Evolutionary conservation across 2,888 invertebrate species (phyloP), one percentile per base, ranked within the genome.

Genomic region (Perizoma affinitatum): DNA sequence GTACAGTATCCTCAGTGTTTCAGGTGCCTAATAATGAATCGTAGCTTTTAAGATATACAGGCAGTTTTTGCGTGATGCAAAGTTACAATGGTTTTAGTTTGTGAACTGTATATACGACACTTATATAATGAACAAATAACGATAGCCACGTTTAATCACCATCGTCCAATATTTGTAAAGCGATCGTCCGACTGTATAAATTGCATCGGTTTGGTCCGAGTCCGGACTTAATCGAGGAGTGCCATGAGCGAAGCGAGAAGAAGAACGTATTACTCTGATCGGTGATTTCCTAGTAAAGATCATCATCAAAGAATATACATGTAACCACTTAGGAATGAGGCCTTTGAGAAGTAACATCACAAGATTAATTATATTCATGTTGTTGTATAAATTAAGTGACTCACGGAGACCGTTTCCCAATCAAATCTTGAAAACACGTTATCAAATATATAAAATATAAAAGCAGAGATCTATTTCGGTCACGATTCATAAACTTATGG

Each of bases 91-190:
- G n/a, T 10, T 44, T 11, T 7, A 4, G 6, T 47, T 22, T n/a
- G 35, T 40, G 22, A 7, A 44, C 44, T 44, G 44, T 44, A 44
- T 22, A 42, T 42, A 10, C 22, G 38, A 22, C 44, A 42, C 42
- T 42, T n/a, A 22, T 22, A 22, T 22, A 71, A 68, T 73, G 71
- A 71, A 76, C 74, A 73, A 78, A 80, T 78, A 79, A 76, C 76
- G 68, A 74, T 67, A 67, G 70, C 70, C 69, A 68, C 70, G 71
- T 78, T 81, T 79, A 78, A 81, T 82, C 75, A 79, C 69, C 66
- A 63, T 71, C 78, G 70, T 79, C 82, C 75, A 87, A 87, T 87
- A 82, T 87, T 88, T 86, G 85, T 84, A 76, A 81, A 82, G 80
- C 78, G 78, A 83, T 80, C 81, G 76, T 63, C 65, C 64, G 69